phyloP scores from a whole-genome alignment of 2,888 invertebrate species.

The Calliphora vomitoria region DNA sequence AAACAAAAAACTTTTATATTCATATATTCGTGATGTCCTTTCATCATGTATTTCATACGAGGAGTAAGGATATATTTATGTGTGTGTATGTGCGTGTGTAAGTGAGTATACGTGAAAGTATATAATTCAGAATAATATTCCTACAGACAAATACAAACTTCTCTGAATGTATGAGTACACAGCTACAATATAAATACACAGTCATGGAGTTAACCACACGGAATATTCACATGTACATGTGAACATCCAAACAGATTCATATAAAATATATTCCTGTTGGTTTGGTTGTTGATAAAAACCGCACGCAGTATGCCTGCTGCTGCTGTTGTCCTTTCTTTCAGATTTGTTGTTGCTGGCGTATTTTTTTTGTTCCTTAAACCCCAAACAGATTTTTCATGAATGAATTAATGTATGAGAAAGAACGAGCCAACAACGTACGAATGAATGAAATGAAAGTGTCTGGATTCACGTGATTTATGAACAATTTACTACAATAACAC shows the following conservation, averaged over 20 bases:
- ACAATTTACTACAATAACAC: slow-evolving; percentile 70
- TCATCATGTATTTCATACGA: slow-evolving; percentile 48
- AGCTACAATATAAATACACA: slow-evolving; percentile 36
- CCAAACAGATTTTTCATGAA: slow-evolving; percentile 71
- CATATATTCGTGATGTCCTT: slow-evolving; percentile 58
- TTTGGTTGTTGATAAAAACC: slow-evolving; percentile 56
- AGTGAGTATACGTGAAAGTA: slow-evolving; percentile 32
- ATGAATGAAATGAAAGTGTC: slow-evolving; percentile 68
- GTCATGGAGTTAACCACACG: slow-evolving; percentile 48
- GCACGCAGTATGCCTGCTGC: slow-evolving; percentile 55
- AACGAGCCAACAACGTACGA: slow-evolving; percentile 33
- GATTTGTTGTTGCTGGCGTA: slow-evolving; percentile 44
- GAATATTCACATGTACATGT: slow-evolving; percentile 26
- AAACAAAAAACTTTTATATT: slow-evolving; percentile 9
- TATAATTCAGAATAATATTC: slow-evolving; percentile 50
- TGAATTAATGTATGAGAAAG: slow-evolving; percentile 62
- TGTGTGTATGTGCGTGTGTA: background rate
- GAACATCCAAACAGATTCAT: background rate
- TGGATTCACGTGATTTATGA: slow-evolving; percentile 72
- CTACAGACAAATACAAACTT: slow-evolving; percentile 47
- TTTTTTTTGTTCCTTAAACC: slow-evolving; percentile 39
- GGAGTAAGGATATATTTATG: background rate
- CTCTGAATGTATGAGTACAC: slow-evolving; percentile 23
- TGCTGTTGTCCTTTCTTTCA: slow-evolving; percentile 59
- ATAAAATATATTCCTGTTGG: slow-evolving; percentile 56